Conservation (phyloP, 1,140 invertebrate genomes). For the Orchestia grillus region DNA sequence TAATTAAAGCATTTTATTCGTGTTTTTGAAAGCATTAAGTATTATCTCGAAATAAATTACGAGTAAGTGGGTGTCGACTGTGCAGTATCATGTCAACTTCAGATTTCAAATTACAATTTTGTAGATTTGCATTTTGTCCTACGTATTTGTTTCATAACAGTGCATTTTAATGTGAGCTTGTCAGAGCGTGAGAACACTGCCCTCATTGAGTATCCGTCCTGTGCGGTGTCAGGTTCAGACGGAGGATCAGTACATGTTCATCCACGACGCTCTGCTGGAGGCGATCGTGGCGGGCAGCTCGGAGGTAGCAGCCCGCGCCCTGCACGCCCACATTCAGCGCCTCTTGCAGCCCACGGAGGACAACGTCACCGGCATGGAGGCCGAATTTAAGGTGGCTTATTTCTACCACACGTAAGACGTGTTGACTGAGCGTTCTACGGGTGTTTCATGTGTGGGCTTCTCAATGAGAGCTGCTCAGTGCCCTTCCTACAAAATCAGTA, state of each 20-base stretch:
- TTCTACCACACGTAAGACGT: background rate
- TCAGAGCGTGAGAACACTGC: background rate
- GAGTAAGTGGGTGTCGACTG: background rate
- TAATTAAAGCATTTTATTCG: too few relatives aligned
- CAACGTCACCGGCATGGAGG: conserved; percentile 95
- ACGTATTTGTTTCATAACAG: background rate
- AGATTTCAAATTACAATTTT: background rate
- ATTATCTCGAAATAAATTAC: background rate
- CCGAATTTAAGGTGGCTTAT: conserved; percentile 89
- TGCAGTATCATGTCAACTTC: background rate
- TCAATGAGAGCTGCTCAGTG: background rate
- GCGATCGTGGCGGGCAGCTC: conserved; percentile 95
- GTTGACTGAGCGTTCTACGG: background rate
- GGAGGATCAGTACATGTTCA: conserved; percentile 99
- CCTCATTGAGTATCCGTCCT: conserved; percentile 58
- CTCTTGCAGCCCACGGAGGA: conserved; percentile 82
- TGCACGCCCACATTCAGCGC: conserved; percentile 95
- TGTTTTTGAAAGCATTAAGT: background rate
- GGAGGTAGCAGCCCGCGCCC: conserved; percentile 90
- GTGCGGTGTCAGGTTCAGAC: conserved; percentile 80
- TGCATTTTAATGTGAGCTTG: background rate
- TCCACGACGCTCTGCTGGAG: conserved; percentile 96
- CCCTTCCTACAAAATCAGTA: too few relatives aligned
- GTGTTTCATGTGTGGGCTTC: background rate
- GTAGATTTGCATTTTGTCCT: background rate